These are phyloP conservation scores for Nothura maculosa DNA, from an alignment of 2,797 vertebrate species.

Conservation along the genomic window DNA sequence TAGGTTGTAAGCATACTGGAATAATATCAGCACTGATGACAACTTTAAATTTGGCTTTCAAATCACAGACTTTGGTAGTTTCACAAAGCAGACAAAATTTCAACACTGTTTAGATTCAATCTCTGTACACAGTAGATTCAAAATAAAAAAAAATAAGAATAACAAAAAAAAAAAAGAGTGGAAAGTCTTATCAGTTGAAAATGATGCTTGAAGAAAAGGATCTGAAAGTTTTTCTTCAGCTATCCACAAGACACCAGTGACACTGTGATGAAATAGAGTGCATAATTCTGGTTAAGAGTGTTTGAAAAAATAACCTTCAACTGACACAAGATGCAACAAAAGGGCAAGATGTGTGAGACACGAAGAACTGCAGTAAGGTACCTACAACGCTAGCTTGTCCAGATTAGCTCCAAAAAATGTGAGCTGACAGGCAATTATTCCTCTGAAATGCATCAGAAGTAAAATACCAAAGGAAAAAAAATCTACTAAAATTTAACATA, in stretches of 20 bases:
- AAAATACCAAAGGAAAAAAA: background rate
- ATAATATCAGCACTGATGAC: background rate
- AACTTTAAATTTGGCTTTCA: background rate
- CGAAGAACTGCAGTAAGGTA: background rate
- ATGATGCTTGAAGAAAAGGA: background rate
- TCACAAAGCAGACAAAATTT: background rate
- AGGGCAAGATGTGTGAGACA: background rate
- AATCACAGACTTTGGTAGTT: background rate
- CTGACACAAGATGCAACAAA: background rate
- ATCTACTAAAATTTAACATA: background rate
- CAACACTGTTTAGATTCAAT: background rate
- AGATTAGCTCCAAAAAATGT: background rate
- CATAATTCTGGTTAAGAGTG: background rate
- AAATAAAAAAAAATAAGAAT: background rate
- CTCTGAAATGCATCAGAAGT: background rate
- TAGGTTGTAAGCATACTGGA: background rate
- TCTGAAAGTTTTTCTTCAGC: background rate
- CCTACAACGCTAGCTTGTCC: background rate
- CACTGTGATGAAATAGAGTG: background rate
- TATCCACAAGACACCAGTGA: rapidly evolving
- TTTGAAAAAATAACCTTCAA: background rate
- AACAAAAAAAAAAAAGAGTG: background rate
- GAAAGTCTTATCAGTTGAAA: background rate
- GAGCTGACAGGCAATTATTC: background rate
- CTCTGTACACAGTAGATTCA: background rate